Evolutionary conservation across 2,797 vertebrate genomes (phyloP), one percentile per base, ranked within the genome.

Genomic region (Hydrolagus colliei): DNA sequence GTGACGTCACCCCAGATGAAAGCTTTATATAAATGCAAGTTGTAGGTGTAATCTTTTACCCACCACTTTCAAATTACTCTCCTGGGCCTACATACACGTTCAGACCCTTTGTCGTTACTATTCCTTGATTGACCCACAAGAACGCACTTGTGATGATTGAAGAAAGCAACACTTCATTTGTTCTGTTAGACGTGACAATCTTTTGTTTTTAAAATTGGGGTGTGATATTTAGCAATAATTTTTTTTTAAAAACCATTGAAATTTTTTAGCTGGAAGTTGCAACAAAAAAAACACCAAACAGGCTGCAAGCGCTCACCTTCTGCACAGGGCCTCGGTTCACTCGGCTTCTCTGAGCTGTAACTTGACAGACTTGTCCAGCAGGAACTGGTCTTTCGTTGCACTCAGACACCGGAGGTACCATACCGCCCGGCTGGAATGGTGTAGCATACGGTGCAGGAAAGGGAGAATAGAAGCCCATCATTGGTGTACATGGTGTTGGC

Each of bases 391-490:
- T 95, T 86, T 99, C 97, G 0, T 91, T 22, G 86, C 96, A 96
- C 4, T 99, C 97, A 2, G 95, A 93, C 3, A 97, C 91, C 0
- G 96, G 86, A 90, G 91, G 96, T 6, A 97, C 93, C 88, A 96
- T 91, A 78, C 90, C 95, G 0, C 96, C 88, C 86, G 93, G 2
- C 89, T 96, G 97, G 87, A 98, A 94, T 2, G 97, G 94, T 12
- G 94, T 91, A 1, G 95, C 90, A 41, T 97, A 98, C 0, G 96
- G 92, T 3, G 95, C 85, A 63, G 96, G 96, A 87, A 98, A 97
- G 72, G 97, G 96, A 91, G 98, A 97, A 89, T 98, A 99, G 91
- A 99, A 99, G 86, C 98, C 98, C 97, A 99, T 98, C 87, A 99
- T 95, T 63, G 97, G 97, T 67, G 97, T 94, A 89, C 97, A 99